Percentiles rank a stretch among this genome's conserved stretches.
Conservation (phyloP, 2,113 vertebrate species). For the Chloropsis cyanopogon region DNA sequence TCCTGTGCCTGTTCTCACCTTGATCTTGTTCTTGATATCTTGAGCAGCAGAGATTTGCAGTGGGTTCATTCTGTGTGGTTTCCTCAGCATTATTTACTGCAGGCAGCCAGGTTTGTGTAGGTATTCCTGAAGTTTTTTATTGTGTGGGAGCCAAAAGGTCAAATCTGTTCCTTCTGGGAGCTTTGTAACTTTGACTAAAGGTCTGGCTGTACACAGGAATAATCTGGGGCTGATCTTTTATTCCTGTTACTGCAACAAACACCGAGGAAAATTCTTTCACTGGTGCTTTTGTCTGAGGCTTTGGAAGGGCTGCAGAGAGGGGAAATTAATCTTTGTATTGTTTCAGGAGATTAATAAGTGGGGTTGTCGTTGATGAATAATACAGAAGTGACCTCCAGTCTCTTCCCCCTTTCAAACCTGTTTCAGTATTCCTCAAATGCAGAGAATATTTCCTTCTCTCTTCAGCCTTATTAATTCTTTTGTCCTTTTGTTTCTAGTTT, state of each 20-base stretch:
- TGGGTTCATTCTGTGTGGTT: neutral
- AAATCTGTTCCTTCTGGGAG: neutral
- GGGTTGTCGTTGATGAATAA: neutral
- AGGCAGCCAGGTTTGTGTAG: neutral
- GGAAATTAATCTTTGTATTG: neutral
- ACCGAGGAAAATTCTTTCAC: neutral
- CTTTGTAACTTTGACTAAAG: neutral
- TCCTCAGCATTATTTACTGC: neutral
- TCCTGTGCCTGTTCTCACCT: neutral
- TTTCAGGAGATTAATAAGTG: neutral
- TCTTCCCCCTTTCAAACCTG: neutral
- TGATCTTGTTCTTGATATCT: rapidly evolving
- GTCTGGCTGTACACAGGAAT: neutral
- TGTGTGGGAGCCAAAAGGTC: neutral
- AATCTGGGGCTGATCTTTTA: neutral
- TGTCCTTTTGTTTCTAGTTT: neutral
- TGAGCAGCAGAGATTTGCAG: neutral
- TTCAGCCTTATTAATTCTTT: neutral
- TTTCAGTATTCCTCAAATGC: neutral
- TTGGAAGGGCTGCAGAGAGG: neutral
- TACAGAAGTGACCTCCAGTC: neutral
- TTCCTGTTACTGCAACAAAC: neutral
- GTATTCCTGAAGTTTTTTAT: neutral
- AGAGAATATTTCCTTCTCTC: neutral
- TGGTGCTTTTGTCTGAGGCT: neutral